Evolutionary conservation across 1,140 invertebrate genomes (phyloP), one percentile per base, ranked within the genome.

Genomic region (Nylanderia fulva): DNA sequence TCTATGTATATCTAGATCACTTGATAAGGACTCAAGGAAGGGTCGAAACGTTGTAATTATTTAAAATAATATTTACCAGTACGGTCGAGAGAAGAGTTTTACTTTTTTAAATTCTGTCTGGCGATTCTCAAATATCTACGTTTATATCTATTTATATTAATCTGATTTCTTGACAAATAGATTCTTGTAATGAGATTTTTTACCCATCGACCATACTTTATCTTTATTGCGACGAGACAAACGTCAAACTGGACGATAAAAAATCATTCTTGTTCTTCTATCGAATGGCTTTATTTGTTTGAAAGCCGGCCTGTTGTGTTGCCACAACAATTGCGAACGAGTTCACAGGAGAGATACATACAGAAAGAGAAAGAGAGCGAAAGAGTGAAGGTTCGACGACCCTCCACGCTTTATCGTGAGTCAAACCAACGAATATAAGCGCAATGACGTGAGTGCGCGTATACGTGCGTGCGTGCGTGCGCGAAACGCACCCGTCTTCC

Each of bases 341-440:
- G 36, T 15, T 39, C 66, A 42, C 21, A 39, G 56, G 29, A 79
- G 64, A 60, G 54, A 56, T 13, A 42, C 42, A 29, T 11, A 42
- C 64, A 56, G 58, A 77, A 54, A 61, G 39, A 76, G 52, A 13
- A 36, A 63, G 42, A 76, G 72, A 69, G 75, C 36, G 54, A 61
- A 45, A 76, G 72, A 69, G 91, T n/a, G n/a, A n/a, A n/a, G n/a
- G n/a, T 91, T 92, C 91, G 86, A 88, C 85, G 91, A 92, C 91
- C 90, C 86, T 87, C 42, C 52, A 42, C 24, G 39, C 39, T 56
- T 86, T 86, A 85, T 87, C 84, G 75, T 87, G 89, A 92, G 84
- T 92, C 89, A 92, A 85, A 85, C 80, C 69, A 52, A 71, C 82
- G 85, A 87, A 87, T 91, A 90, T 91, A 90, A 91, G 85, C 86